A percentile compares a stretch with the other conserved stretches of the same genome.
phyloP scores from a whole-genome alignment of 1,140 invertebrate genomes.

The Triops longicaudatus region DNA sequence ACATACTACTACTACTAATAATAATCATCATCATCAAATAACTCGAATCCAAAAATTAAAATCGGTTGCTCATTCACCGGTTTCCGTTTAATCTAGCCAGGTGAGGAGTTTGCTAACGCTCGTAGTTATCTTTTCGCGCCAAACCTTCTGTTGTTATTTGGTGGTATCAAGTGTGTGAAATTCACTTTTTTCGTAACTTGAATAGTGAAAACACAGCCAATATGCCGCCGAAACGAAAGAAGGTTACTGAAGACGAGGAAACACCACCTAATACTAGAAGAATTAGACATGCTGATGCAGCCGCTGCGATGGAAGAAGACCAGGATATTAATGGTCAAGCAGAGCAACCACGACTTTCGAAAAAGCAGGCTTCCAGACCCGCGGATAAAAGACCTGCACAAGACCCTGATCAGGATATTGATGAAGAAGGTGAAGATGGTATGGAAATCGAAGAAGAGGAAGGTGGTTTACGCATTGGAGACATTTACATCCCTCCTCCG shows the following conservation, averaged over 20 bases:
- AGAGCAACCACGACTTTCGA: background rate
- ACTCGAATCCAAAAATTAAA: no score
- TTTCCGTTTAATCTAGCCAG: background rate
- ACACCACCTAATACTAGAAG: no score
- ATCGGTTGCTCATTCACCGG: no score
- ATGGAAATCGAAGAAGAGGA: slow-evolving; percentile 29
- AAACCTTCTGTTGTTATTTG: background rate
- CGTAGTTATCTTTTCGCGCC: background rate
- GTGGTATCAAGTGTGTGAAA: background rate
- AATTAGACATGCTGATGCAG: no score
- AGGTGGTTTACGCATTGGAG: slow-evolving; percentile 49
- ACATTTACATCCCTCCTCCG: slow-evolving; percentile 81
- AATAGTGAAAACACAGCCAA: no score
- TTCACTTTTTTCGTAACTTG: background rate
- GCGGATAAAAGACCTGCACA: background rate
- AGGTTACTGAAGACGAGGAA: no score
- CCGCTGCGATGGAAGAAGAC: no score
- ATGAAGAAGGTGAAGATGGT: slow-evolving; percentile 18
- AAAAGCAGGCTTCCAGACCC: background rate
- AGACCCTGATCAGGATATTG: slow-evolving; percentile 19
- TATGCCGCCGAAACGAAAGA: no score
- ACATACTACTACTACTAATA: no score
- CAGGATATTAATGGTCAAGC: background rate
- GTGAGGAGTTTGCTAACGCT: background rate
- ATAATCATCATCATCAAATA: no score